Percentiles rank a stretch among this genome's conserved stretches.
Conservation (phyloP, 1,140 invertebrate genomes). For the Brachionus rotundiformis region DNA sequence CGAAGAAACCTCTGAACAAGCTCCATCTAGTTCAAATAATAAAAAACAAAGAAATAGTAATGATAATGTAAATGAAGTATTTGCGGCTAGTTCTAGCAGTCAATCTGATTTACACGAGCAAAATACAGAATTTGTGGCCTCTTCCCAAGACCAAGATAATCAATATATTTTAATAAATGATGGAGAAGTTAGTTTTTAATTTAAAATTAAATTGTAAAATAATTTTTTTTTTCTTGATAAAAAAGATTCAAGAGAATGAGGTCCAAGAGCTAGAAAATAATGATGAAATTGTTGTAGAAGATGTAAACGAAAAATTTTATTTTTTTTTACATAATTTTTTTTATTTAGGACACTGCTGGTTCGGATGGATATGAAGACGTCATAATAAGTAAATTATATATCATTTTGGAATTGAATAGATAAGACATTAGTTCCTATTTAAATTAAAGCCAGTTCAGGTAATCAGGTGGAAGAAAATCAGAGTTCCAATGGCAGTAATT, state of each 20-base stretch:
- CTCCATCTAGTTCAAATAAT: slow-evolving; percentile 10
- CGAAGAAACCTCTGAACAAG: neutral
- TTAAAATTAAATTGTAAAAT: neutral
- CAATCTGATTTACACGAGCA: neutral
- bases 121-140: neutral
- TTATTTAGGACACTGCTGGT: slow-evolving; percentile 8
- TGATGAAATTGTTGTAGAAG: slow-evolving; percentile 13
- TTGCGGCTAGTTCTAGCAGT: neutral
- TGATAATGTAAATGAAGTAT: neutral
- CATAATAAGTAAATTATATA: neutral
- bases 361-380: slow-evolving; percentile 37
- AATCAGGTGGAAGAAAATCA: slow-evolving; percentile 15
- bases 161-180: slow-evolving; percentile 20
- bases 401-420: neutral
- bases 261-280: slow-evolving; percentile 4
- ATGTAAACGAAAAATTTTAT: neutral
- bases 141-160: neutral
- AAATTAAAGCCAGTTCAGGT: neutral
- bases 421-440: neutral
- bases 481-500: slow-evolving; percentile 19
- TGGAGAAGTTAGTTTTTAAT: neutral
- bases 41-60: slow-evolving; percentile 45
- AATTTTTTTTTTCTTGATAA: neutral
- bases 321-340: neutral
- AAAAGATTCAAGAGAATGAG: neutral